Conservation (phyloP, 2,888 invertebrate genomes). For the Tethea ocularis region DNA sequence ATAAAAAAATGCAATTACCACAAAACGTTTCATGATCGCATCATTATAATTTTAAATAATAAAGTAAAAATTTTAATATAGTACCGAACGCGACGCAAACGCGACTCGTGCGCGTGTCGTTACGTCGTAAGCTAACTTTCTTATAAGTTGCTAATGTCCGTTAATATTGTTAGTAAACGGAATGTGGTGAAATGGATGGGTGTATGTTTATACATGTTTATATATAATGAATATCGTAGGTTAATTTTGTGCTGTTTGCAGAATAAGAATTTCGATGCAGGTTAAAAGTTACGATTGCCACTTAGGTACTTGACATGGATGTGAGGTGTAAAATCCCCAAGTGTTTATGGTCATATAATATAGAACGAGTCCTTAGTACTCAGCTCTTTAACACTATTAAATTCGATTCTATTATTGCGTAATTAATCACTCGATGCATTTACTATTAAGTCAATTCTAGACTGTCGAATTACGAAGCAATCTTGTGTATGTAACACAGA, state of each 20-base stretch:
- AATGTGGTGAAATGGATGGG: conserved; percentile 67
- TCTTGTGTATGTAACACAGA: not conserved
- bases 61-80: conserved; percentile 35
- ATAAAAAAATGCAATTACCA: conserved; percentile 72
- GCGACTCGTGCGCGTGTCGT: conserved; percentile 21
- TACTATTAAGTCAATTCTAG: not conserved
- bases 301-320: conserved; percentile 5
- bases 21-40: conserved; percentile 68
- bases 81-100: conserved; percentile 28
- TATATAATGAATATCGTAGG: conserved; percentile 81
- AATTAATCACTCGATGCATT: not conserved
- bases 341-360: conserved; percentile 28
- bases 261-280: conserved; percentile 47
- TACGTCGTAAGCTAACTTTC: conserved; percentile 62
- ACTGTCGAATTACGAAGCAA: not conserved
- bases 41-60: conserved; percentile 54
- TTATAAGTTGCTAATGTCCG: conserved; percentile 72
- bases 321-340: conserved; percentile 36
- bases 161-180: conserved; percentile 58
- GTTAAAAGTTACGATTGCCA: conserved; percentile 17
- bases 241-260: conserved; percentile 79
- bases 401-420: conserved; percentile 21
- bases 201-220: conserved; percentile 80
- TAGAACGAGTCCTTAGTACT: not conserved
- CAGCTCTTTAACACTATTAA: conserved; percentile 15